phyloP scores from a whole-genome alignment of 2,113 vertebrate genomes.

The Cercopithecus mona region DNA sequence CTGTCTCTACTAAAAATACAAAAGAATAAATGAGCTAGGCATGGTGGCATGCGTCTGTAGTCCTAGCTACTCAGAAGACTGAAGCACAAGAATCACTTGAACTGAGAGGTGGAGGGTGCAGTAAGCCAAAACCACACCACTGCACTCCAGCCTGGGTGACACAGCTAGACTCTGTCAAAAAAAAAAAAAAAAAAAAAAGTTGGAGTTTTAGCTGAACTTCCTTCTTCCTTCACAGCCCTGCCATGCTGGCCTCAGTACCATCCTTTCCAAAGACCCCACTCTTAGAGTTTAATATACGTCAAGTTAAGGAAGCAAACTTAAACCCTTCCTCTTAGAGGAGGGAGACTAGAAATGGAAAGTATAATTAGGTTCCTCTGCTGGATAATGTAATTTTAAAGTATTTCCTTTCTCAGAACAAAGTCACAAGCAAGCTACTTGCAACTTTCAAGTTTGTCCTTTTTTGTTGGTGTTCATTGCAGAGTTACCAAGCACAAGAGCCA shows the following conservation, averaged over 20 bases:
- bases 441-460: constrained; percentile 50
- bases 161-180: no score
- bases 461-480: constrained; percentile 49
- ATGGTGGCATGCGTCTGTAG: no score
- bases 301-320: constrained; percentile 55
- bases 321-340: constrained; percentile 42
- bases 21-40: no score
- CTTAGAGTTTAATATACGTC: background rate
- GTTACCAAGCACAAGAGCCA: constrained; percentile 51
- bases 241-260: background rate
- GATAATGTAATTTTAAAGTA: constrained; percentile 65
- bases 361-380: constrained; percentile 51
- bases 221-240: background rate
- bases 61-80: no score
- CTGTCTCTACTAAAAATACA: no score
- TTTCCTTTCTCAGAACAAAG: constrained; percentile 63
- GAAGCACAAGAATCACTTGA: no score
- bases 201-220: constrained; percentile 7
- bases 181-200: no score
- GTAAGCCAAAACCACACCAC: no score
- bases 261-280: constrained; percentile 23
- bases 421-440: constrained; percentile 43
- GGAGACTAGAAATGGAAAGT: constrained; percentile 46
- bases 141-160: no score
- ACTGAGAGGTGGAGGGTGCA: no score